Percentiles rank a stretch among this genome's conserved stretches.
phyloP scores from a whole-genome alignment of 1,140 invertebrate species.

The Drosophila rufa region DNA sequence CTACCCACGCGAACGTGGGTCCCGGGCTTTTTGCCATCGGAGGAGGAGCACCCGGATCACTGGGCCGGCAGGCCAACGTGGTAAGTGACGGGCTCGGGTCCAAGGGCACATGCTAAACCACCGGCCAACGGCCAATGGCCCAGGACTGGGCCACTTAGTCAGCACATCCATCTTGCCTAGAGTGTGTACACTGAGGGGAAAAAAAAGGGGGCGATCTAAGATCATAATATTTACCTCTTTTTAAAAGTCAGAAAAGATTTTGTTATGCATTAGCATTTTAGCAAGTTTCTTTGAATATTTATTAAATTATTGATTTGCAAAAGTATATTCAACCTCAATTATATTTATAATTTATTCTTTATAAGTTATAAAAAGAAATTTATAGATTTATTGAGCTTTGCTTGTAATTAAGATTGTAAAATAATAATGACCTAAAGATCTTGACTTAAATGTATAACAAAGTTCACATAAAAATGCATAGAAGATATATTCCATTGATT shows the following conservation, averaged over 20 bases:
- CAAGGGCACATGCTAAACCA: constrained; percentile 26
- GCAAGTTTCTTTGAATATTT: too few species aligned
- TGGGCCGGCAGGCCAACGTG: constrained; percentile 56
- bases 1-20: background rate
- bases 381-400: too few species aligned
- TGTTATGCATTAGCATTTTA: too few species aligned
- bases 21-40: constrained; percentile 20
- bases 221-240: too few species aligned
- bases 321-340: too few species aligned
- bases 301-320: too few species aligned
- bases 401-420: too few species aligned
- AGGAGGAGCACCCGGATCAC: constrained; percentile 33
- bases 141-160: constrained; percentile 42
- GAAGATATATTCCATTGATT: background rate
- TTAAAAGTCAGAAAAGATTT: too few species aligned
- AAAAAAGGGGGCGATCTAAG: background rate
- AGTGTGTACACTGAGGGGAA: constrained; percentile 23
- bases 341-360: too few species aligned
- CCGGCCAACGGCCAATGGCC: constrained; percentile 27
- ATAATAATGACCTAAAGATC: too few species aligned
- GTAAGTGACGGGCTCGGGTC: constrained; percentile 41
- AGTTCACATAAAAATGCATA: background rate
- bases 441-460: too few species aligned
- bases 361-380: too few species aligned
- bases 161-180: constrained; percentile 41